Percentiles rank a stretch among this genome's conserved stretches.
Conservation (phyloP, 2,888 invertebrate genomes). For the Conus canariensis region DNA sequence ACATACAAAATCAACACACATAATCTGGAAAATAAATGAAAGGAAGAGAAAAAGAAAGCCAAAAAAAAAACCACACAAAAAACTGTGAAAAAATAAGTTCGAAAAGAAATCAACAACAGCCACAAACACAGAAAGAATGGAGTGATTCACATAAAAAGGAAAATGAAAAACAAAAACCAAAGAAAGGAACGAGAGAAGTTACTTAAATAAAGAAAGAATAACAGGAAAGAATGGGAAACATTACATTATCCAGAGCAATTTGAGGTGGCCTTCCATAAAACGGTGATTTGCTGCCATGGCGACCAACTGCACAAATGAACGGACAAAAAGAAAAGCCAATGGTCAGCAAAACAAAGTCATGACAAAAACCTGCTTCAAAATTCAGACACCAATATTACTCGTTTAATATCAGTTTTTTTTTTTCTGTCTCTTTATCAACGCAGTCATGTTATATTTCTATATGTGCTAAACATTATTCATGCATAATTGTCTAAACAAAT, state of each 20-base stretch:
- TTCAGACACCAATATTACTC: neutral
- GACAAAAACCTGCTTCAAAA: neutral
- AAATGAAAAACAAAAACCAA: neutral
- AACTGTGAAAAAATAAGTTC: neutral
- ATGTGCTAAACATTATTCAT: too few species aligned
- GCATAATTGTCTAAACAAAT: too few species aligned
- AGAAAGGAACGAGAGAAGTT: neutral
- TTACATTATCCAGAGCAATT: slow-evolving; percentile 66
- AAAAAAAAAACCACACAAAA: neutral
- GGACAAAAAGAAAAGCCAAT: neutral
- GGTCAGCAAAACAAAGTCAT: neutral
- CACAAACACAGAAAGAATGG: too few species aligned
- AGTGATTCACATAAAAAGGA: neutral
- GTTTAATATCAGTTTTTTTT: too few species aligned
- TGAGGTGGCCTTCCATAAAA: slow-evolving; percentile 69
- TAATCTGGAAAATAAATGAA: neutral
- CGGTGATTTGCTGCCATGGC: slow-evolving; percentile 63
- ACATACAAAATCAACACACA: neutral
- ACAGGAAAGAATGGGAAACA: slow-evolving; percentile 42
- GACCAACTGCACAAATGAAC: slow-evolving; percentile 60
- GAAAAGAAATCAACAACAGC: neutral
- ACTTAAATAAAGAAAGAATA: neutral
- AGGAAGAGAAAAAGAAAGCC: too few species aligned
- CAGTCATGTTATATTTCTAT: too few species aligned
- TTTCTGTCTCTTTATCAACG: too few species aligned